A percentile compares a stretch with the other conserved stretches of the same genome.
Conservation (phyloP, 2,888 invertebrate genomes). For the Perizoma flavofasciatum region DNA sequence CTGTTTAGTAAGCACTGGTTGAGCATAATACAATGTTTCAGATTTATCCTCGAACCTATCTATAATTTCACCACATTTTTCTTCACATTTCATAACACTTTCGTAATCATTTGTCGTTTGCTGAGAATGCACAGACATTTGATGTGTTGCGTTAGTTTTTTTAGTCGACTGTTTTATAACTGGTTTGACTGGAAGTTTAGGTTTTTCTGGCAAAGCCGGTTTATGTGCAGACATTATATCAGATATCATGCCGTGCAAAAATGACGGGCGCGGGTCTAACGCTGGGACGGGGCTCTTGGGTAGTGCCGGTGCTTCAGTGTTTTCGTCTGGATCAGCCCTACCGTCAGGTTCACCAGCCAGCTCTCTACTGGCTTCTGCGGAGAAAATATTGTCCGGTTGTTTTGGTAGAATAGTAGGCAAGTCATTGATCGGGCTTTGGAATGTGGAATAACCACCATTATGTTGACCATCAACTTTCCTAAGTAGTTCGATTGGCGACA, state of each 20-base stretch:
- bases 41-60: conserved; percentile 68
- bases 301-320: conserved; percentile 86
- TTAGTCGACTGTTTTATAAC: conserved; percentile 80
- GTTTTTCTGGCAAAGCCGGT: conserved; percentile 90
- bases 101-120: conserved; percentile 71
- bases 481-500: conserved; percentile 72
- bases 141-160: conserved; percentile 69
- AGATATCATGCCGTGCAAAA: conserved; percentile 87
- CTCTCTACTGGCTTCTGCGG: conserved; percentile 88
- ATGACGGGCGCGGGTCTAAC: conserved; percentile 86
- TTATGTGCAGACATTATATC: conserved; percentile 70
- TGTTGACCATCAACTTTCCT: conserved; percentile 77
- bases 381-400: conserved; percentile 70
- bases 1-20: conserved; percentile 81
- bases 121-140: conserved; percentile 81
- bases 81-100: conserved; percentile 57
- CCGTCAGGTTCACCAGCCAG: conserved; percentile 94
- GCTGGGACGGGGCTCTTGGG: conserved; percentile 88
- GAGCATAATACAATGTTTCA: conserved; percentile 73
- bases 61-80: conserved; percentile 70
- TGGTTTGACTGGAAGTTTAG: conserved; percentile 84
- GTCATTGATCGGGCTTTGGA: conserved; percentile 77
- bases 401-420: conserved; percentile 77
- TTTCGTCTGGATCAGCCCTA: conserved; percentile 91
- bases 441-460: conserved; percentile 74